A percentile compares a stretch with the other conserved stretches of the same genome.
Evolutionary conservation across 2,113 vertebrate genomes (phyloP).

Genomic region (Coptodon rendalli): DNA sequence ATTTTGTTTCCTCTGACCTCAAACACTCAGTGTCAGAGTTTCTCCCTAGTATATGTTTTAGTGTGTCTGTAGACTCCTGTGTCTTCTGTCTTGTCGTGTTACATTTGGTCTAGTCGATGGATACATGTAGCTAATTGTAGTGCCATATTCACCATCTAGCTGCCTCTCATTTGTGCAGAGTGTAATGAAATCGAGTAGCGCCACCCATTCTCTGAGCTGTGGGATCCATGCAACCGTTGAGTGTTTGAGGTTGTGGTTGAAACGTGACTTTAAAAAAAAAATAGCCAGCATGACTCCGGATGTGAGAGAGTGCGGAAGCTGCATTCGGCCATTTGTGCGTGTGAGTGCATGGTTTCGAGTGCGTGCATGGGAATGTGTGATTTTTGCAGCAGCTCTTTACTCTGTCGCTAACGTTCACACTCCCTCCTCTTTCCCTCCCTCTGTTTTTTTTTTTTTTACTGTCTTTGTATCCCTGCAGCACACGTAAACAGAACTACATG

Average conservation of each 20-base stretch:
- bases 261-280: not conserved
- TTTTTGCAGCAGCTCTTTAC: not conserved
- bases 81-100: conserved; percentile 46
- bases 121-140: conserved; percentile 7
- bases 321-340: conserved; percentile 8
- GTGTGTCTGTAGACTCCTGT: conserved; percentile 36
- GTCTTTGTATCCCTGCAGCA: conserved; percentile 78
- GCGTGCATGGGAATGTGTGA: conserved; percentile 16
- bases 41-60: not conserved
- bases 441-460: not conserved
- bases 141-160: conserved; percentile 17
- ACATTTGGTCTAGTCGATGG: conserved; percentile 7
- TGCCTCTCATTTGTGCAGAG: conserved; percentile 37
- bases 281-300: conserved; percentile 58
- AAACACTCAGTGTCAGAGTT: conserved; percentile 56
- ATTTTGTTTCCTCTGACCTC: conserved; percentile 57
- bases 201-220: conserved; percentile 18
- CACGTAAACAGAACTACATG: conserved; percentile 99
- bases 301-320: not conserved
- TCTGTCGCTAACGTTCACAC: conserved; percentile 48
- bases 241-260: conserved; percentile 76
- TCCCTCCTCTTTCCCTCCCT: not conserved
- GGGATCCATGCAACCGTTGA: conserved; percentile 59
- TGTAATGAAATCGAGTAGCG: conserved; percentile 9
- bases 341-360: conserved; percentile 19